Evolutionary conservation across 2,888 invertebrate genomes (phyloP), one percentile per base, ranked within the genome.

Genomic region (Rotaria socialis): DNA sequence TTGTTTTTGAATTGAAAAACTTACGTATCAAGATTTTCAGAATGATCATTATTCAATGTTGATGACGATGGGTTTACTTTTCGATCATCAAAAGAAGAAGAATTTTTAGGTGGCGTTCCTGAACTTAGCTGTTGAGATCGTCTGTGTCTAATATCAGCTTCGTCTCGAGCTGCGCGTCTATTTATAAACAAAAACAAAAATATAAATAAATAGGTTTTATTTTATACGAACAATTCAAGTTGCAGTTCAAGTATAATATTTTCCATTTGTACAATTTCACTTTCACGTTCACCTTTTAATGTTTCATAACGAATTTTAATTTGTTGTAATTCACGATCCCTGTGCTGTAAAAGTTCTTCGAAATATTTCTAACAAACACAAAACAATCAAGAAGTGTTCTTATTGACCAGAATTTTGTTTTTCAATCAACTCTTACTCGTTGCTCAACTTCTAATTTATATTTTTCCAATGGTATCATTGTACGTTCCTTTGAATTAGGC

Each of bases 271-370:
- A 80, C 2, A n/a, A 80, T n/a, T 80, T 80, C 80, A 11, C 43
- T 80, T 47, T 80, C 80, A 11, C 80, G 80, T n/a, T 80, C 80
- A 47, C 80, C 2, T 80, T 80, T 43, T 14, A 80, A 47, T 10
- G 43, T 80, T 5, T 80, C 80, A 80, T 47, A 80, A 24, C 47
- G 80, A 80, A 80, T 47, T 80, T 80, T 80, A 1, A 80, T 1
- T 47, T 80, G 80, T 47, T 80, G 80, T 14, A 80, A 80, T 80
- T 80, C 80, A 7, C 80, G 80, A 80, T 80, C 80, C 24, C 80
- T 47, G 47, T 80, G 80, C 14, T n/a, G 43, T 11, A 80, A n/a
- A 14, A 80, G 24, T n/a, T 80, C 80, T 80, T 80, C 80, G 14
- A 80, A 80, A n/a, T 80, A 80, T 80, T 47, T 80, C 80, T 80